phyloP scores from a whole-genome alignment of 1,140 invertebrate species.

The Nasonia longicornis region DNA sequence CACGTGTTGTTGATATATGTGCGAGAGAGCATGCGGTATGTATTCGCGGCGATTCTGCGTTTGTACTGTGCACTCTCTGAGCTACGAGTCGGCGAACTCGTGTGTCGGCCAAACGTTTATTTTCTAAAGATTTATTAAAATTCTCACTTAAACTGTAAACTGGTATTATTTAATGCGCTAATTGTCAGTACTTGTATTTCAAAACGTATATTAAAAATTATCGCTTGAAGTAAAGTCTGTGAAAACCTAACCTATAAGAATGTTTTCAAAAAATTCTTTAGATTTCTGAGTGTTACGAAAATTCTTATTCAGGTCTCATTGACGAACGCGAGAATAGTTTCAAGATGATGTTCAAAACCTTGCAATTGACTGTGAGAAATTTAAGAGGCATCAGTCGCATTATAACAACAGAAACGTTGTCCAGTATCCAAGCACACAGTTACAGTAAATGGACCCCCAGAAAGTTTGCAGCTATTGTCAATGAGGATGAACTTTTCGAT shows the following conservation, averaged over 20 bases:
- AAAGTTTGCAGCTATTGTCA: conserved; percentile 51
- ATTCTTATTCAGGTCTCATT: background rate
- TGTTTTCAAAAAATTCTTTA: background rate
- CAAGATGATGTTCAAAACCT: conserved; percentile 32
- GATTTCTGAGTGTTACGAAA: background rate
- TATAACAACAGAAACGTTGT: background rate
- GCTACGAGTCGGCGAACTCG: too few species aligned
- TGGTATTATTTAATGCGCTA: too few species aligned
- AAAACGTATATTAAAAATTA: background rate
- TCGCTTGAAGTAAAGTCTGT: background rate
- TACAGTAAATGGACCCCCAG: conserved; percentile 51
- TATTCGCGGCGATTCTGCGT: too few species aligned
- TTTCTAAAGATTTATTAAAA: too few species aligned
- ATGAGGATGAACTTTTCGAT: conserved; percentile 58
- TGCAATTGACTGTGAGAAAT: conserved; percentile 23
- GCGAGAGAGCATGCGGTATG: too few species aligned
- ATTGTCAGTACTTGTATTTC: background rate
- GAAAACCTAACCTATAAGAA: conserved; percentile 31
- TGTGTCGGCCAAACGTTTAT: too few species aligned
- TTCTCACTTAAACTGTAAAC: too few species aligned
- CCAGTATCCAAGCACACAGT: conserved; percentile 31
- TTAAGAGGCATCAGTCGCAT: background rate
- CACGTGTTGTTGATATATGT: too few species aligned
- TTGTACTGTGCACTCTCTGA: too few species aligned
- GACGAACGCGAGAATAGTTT: background rate